phyloP scores from a whole-genome alignment of 2,888 invertebrate species.

The Netelia melanura region DNA sequence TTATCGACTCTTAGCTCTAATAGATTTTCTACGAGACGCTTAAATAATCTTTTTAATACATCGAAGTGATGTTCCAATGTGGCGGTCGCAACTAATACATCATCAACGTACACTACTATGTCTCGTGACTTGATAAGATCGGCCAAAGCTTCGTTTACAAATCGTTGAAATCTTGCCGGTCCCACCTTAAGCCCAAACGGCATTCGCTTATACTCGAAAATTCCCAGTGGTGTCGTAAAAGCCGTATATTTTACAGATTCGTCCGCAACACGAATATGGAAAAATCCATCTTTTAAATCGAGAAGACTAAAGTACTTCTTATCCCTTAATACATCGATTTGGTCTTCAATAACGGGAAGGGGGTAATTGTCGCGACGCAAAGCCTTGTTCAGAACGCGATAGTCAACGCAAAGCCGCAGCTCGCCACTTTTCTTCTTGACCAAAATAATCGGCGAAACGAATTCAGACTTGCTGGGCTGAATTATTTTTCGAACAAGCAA shows the following conservation, averaged over 20 bases:
- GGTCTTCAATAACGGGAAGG: conserved; percentile 59
- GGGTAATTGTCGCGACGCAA: conserved; percentile 59
- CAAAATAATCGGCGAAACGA: conserved; percentile 61
- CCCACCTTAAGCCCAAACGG: conserved; percentile 58
- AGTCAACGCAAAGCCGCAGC: conserved; percentile 58
- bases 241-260: conserved; percentile 66
- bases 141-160: conserved; percentile 45
- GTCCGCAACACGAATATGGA: conserved; percentile 60
- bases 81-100: conserved; percentile 29
- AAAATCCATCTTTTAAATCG: conserved; percentile 67
- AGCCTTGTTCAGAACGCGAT: conserved; percentile 45
- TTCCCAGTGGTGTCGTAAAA: conserved; percentile 65
- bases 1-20: conserved; percentile 66
- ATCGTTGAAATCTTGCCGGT: conserved; percentile 41
- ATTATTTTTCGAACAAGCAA: conserved; percentile 57
- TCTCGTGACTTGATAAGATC: conserved; percentile 54
- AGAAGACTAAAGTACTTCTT: conserved; percentile 57
- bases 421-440: conserved; percentile 58
- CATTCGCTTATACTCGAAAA: conserved; percentile 63
- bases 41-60: conserved; percentile 54
- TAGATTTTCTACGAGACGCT: conserved; percentile 45
- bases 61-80: conserved; percentile 59
- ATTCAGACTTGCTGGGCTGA: conserved; percentile 60
- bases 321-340: conserved; percentile 47
- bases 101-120: conserved; percentile 63